phyloP scores from a whole-genome alignment of 2,113 vertebrate genomes.

The Chinchilla lanigera region DNA sequence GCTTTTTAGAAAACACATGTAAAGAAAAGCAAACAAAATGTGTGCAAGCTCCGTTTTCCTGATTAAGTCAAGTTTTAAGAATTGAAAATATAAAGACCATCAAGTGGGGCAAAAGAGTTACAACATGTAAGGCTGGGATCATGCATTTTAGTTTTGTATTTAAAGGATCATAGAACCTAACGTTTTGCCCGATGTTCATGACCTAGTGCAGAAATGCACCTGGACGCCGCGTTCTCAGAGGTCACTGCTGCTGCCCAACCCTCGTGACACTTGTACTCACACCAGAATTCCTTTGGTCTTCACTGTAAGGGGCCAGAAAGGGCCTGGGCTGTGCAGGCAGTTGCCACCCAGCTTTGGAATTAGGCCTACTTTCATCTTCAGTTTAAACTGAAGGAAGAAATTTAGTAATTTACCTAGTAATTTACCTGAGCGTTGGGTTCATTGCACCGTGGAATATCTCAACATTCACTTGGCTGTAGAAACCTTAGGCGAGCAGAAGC shows the following conservation, averaged over 20 bases:
- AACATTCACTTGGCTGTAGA: background rate
- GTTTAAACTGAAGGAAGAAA: background rate
- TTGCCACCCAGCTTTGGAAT: background rate
- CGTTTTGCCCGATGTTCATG: too few relatives aligned
- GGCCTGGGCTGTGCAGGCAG: background rate
- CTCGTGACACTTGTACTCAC: background rate
- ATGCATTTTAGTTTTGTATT: background rate
- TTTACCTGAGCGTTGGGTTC: background rate
- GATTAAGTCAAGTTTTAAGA: background rate
- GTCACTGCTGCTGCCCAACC: background rate
- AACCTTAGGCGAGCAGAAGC: background rate
- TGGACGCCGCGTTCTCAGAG: background rate
- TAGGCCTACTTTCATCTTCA: background rate
- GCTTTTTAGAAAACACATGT: background rate
- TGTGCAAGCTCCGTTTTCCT: background rate
- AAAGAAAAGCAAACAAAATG: background rate
- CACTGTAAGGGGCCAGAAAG: background rate
- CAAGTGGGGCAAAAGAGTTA: background rate
- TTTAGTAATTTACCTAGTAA: too few relatives aligned
- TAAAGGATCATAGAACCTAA: too few relatives aligned
- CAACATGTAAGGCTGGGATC: background rate
- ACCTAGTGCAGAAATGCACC: background rate
- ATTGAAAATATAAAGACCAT: background rate
- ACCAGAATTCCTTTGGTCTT: background rate
- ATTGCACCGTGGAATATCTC: background rate